phyloP scores from a whole-genome alignment of 1,140 invertebrate genomes.

The Leptinotarsa lineolata region DNA sequence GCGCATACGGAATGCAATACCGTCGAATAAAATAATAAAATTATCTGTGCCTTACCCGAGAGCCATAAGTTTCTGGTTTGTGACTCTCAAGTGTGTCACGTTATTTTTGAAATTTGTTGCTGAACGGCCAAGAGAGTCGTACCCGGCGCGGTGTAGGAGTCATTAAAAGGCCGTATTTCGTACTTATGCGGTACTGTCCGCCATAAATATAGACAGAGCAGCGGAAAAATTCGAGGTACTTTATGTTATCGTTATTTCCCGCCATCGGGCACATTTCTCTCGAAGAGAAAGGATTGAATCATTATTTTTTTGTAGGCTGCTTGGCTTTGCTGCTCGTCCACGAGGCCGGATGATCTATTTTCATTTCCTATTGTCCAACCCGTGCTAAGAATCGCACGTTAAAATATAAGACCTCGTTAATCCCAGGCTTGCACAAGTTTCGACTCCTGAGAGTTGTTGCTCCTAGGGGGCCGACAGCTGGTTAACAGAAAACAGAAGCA shows the following conservation, averaged over 20 bases:
- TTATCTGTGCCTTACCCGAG: conserved; percentile 17
- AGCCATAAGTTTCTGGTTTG: conserved; percentile 19
- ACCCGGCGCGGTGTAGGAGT: background rate
- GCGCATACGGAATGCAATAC: conserved; percentile 15
- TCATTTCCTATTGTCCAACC: no score
- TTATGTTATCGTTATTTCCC: conserved; percentile 3
- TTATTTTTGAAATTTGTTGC: conserved; percentile 13
- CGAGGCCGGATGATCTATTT: no score
- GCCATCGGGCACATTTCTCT: no score
- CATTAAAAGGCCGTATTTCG: conserved; percentile 7
- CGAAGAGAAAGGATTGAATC: no score
- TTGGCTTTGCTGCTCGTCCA: no score
- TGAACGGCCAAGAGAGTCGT: conserved; percentile 6
- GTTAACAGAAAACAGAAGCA: no score
- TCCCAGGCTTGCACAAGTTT: no score
- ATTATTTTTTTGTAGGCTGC: no score
- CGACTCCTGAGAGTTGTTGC: no score
- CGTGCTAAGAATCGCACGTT: no score
- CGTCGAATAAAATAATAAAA: conserved; percentile 19
- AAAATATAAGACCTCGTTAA: no score
- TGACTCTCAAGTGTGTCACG: conserved; percentile 17
- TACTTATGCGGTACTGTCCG: conserved; percentile 1
- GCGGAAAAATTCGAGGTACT: background rate
- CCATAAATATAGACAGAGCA: background rate
- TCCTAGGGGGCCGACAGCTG: no score